Evolutionary conservation across 2,888 invertebrate genomes (phyloP), one percentile per base, ranked within the genome.

Genomic region (Sarcophaga caerulescens): DNA sequence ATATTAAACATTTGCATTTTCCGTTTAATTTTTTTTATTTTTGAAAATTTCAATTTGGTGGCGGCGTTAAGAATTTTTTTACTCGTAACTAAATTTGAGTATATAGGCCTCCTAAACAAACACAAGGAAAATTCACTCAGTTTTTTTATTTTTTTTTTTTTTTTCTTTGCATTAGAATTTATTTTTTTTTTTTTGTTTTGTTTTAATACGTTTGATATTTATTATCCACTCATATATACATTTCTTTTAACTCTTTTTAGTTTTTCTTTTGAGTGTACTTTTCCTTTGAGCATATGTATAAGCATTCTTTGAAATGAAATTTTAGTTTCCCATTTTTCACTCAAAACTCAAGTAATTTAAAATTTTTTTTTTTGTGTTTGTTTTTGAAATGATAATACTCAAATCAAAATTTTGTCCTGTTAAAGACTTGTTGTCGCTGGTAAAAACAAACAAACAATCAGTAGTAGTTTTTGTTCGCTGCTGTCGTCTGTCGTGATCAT

Each of bases 401-500:
- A 86, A 35, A 81, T 86, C 77, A 86, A 86, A 86, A 81, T 23
- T 25, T 86, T 84, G 86, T 86, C 86, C 86, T 86, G 86, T 86
- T 84, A 75, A 78, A 86, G 77, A 79, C 78, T 78, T 86, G 84
- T 78, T 86, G 84, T 81, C 84, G 81, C 75, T 84, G 11, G 47
- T 75, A 65, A 84, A 75, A 79, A 70, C 69, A 70, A 84, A 75
- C n/a, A 66, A 52, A 52, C 52, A 52, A 52, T 66, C 70, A 84
- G 69, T 75, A 84, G 75, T 71, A 75, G 60, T 80, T 84, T 79
- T 71, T 60, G 59, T 75, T 70, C 63, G 84, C 79, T 75, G 79
- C 73, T 78, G 62, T 44, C 10, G 19, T 78, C 81, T 82, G 71
- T 82, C 77, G 82, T 65, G 23, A 17, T 82, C 21, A 17, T 82